Evolutionary conservation across 2,797 vertebrate species (phyloP), one percentile per base, ranked within the genome.

Genomic region (Macropodus opercularis): DNA sequence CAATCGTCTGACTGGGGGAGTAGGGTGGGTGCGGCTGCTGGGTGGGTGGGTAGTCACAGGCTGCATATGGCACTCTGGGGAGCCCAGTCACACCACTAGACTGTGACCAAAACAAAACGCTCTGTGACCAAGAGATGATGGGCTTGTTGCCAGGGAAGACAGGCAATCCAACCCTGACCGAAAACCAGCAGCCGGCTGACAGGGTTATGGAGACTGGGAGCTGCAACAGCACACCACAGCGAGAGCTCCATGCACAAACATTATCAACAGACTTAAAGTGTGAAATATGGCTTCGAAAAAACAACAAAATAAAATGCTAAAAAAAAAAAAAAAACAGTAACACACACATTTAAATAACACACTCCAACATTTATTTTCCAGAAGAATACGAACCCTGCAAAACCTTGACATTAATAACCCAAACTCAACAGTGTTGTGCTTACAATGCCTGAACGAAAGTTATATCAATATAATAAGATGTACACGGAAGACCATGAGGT

Each of bases 71-170:
- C 75, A 53, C 85, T 76, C 85, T 15, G 49, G 77, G 53, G 80
- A 82, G 60, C 58, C 66, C 52, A 56, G 86, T 72, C 82, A 77
- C 83, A 85, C 68, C 53, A 82, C 14, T 70, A 86, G 82, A 79
- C 82, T 84, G 76, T 79, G 81, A 87, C 80, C 84, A 81, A 85
- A 83, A 77, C 70, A 83, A 81, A 85, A 74, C 21, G 27, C 70
- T 55, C 52, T 52, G 65, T 68, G 81, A 81, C 75, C 73, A 63
- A 63, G 50, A 75, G 71, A 85, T 77, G 81, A 87, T 78, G 79
- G 78, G 76, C 77, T 81, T 88, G 87, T 89, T 87, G 84, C 88
- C 84, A 82, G 79, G 86, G 80, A 78, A 85, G 72, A 76, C 39
- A 46, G 40, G 27, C 70, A 52, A 63, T 41, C 31, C 59, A 54